Evolutionary conservation across 1,140 invertebrate species (phyloP).

Genomic region (Oryzaephilus surinamensis): DNA sequence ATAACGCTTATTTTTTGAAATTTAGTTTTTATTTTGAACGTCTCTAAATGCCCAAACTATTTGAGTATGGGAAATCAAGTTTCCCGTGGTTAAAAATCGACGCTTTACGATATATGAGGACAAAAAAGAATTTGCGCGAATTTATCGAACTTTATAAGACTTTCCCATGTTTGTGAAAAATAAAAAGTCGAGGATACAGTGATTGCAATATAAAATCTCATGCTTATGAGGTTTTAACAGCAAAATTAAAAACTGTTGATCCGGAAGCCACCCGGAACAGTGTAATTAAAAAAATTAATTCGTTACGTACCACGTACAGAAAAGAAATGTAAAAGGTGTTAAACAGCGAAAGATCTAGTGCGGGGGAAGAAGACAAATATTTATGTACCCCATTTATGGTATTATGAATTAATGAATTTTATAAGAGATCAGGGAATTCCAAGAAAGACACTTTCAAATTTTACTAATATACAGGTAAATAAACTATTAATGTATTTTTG

Average conservation of each 20-base stretch:
- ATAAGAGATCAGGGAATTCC: constrained; percentile 19
- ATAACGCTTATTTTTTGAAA: no score
- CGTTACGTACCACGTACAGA: constrained; percentile 26
- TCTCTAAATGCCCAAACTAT: no score
- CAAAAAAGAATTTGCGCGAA: constrained; percentile 5
- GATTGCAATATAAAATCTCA: constrained; percentile 3
- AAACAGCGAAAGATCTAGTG: constrained; percentile 17
- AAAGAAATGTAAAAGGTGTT: constrained; percentile 31
- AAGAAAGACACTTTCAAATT: neutral
- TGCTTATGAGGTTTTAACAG: constrained; percentile 18
- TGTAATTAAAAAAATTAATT: constrained; percentile 32
- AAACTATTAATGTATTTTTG: no score
- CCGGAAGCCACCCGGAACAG: constrained; percentile 23
- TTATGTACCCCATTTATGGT: constrained; percentile 31
- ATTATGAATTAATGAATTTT: constrained; percentile 25
- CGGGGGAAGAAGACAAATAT: constrained; percentile 16
- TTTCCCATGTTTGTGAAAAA: constrained; percentile 4
- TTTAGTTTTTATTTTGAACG: no score
- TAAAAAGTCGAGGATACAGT: constrained; percentile 4
- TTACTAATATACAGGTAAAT: no score
- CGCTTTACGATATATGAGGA: no score
- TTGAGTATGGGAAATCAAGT: no score
- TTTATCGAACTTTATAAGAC: constrained; percentile 8
- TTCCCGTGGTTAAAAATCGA: no score
- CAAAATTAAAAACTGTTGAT: constrained; percentile 24